Conservation (phyloP, 2,888 invertebrate genomes). For the Ceriagrion tenellum region DNA sequence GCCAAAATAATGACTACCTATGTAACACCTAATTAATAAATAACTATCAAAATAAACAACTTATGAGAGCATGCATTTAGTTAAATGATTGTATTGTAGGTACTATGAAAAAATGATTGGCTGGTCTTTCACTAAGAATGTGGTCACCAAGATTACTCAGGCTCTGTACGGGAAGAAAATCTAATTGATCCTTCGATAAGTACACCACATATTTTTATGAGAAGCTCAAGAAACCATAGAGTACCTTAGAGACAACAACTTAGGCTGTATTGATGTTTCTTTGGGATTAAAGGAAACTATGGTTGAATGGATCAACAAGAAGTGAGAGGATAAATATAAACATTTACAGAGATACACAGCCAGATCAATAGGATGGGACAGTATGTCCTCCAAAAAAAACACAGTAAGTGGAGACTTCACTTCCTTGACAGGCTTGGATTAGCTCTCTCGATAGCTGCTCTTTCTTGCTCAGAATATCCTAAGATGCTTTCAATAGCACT, state of each 20-base stretch:
- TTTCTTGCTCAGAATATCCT: constrained; percentile 91
- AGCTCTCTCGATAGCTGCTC: constrained; percentile 86
- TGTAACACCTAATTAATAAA: neutral
- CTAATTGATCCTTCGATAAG: neutral
- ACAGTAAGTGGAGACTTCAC: neutral
- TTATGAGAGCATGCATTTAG: neutral
- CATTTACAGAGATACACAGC: constrained; percentile 22
- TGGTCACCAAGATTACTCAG: neutral
- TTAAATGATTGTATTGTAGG: neutral
- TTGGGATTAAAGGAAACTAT: neutral
- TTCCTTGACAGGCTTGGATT: constrained; percentile 64
- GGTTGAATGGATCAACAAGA: neutral
- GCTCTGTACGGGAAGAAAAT: neutral
- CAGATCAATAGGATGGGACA: constrained; percentile 30
- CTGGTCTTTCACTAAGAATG: neutral
- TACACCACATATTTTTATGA: neutral
- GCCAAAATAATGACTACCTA: neutral
- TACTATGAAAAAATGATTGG: neutral
- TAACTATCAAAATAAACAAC: neutral
- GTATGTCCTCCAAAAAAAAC: neutral
- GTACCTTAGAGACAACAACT: neutral
- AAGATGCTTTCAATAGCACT: constrained; percentile 95
- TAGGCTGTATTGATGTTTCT: neutral
- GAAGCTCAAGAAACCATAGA: neutral
- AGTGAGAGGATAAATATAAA: neutral